Base-by-base conservation (phyloP, 1,140 invertebrate genomes). In the Tetraneura akinire region DNA sequence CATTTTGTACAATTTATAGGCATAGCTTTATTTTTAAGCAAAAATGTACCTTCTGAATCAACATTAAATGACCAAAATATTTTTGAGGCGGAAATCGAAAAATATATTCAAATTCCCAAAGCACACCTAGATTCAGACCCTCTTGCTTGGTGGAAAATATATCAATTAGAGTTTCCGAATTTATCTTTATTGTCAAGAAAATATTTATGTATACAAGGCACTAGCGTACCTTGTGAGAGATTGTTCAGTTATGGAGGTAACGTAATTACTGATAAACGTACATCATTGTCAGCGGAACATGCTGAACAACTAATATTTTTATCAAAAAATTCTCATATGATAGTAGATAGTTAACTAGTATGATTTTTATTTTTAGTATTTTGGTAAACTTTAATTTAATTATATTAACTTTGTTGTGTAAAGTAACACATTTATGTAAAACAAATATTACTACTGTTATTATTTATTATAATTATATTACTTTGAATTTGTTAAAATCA, bases 251-350 rank as follows among this genome's bases (percentile, higher is more conserved):
- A 37, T 68, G 64, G 32, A 37, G 64, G 64, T 45, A 37, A 45
- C 29, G 64, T 68, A 37, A 68, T 68, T 42, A 66, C 64, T 42
- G 29, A 68, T 45, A 37, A 45, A 45, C 29, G 64, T 18, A 37
- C 29, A 37, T n/a, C 29, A 23, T 45, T 68, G n/a, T 42, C 64
- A n/a, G 64, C 29, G 16, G 64, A 68, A 45, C 64, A 68, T 23
- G 29, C 64, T 42, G 64, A 68, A 47, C 64, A 68, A 42, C 29
- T 68, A 42, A 66, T 66, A 68, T 68, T 68, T 68, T 47, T 68
- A 47, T 18, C 64, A 23, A 68, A 42, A 42, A 68, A 68, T 68
- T 10, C 53, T 23, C 53, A 26, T 57, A 3, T 57, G 21, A 23
- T 57, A n/a, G n/a, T n/a, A n/a, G n/a, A n/a, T n/a, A 57, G 1